These are phyloP conservation scores for Drosophila biarmipes DNA, from an alignment of 1,140 invertebrate genomes.

Conservation along the genomic window DNA sequence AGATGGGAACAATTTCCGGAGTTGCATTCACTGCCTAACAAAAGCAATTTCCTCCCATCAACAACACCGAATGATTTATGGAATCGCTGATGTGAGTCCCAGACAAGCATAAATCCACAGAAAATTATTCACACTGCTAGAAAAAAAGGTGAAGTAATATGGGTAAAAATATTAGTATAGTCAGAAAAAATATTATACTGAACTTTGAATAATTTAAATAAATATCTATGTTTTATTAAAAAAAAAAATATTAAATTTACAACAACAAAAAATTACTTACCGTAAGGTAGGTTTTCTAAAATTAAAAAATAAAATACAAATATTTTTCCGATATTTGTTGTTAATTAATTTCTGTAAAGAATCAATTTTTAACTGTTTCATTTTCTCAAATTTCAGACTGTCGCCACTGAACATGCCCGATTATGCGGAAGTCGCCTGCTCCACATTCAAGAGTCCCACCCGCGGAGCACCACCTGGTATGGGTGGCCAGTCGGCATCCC, in stretches of 20 bases:
- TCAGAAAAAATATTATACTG: too few species aligned
- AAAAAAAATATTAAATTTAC: too few species aligned
- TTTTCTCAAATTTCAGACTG: slow-evolving; percentile 59
- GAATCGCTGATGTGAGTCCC: slow-evolving; percentile 46
- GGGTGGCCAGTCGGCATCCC: slow-evolving; percentile 51
- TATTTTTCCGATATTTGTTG: too few species aligned
- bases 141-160: too few species aligned
- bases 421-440: slow-evolving; percentile 85
- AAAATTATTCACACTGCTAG: slow-evolving; percentile 11
- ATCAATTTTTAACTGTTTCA: slow-evolving; percentile 55
- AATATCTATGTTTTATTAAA: too few species aligned
- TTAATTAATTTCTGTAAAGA: too few species aligned
- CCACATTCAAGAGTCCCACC: slow-evolving; percentile 84
- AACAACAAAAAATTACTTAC: too few species aligned
- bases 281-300: too few species aligned
- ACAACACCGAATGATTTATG: slow-evolving; percentile 72
- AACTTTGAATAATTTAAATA: too few species aligned
- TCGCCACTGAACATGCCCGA: slow-evolving; percentile 85
- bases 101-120: slow-evolving; percentile 40
- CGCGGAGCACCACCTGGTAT: slow-evolving; percentile 29
- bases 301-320: too few species aligned
- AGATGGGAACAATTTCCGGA: slow-evolving; percentile 66
- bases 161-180: too few species aligned
- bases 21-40: slow-evolving; percentile 60
- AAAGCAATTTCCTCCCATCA: slow-evolving; percentile 80